Evolutionary conservation across 2,113 vertebrate species (phyloP).

Genomic region (Pica pica): DNA sequence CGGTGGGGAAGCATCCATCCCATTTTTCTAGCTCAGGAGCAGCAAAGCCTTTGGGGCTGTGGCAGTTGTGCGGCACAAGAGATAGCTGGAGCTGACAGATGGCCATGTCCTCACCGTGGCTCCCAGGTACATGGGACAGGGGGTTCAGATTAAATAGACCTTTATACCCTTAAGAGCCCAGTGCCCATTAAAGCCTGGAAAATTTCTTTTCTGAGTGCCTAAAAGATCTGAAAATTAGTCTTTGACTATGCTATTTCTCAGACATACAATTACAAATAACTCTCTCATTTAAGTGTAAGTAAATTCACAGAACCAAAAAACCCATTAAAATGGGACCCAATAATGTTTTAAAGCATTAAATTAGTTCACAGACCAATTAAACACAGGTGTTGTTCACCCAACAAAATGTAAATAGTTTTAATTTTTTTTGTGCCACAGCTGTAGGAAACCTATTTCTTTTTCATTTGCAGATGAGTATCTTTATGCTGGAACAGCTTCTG

Average conservation of each 20-base stretch:
- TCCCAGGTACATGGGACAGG: not conserved
- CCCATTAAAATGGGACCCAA: not conserved
- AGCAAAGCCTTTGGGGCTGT: rapidly evolving
- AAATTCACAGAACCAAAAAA: not conserved
- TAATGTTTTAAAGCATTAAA: not conserved
- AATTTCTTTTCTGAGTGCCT: not conserved
- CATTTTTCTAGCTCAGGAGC: not conserved
- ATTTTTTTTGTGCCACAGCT: not conserved
- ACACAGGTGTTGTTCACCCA: not conserved
- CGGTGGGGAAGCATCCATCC: not conserved
- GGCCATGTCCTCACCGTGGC: rapidly evolving
- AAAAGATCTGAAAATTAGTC: not conserved
- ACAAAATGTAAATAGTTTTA: not conserved
- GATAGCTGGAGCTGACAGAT: not conserved
- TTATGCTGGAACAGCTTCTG: conserved; percentile 92
- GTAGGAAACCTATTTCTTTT: conserved; percentile 9
- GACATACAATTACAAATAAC: not conserved
- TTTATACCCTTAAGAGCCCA: not conserved
- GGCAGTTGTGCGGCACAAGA: not conserved
- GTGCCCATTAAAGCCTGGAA: not conserved
- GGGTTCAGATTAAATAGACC: not conserved
- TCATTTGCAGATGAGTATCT: conserved; percentile 85
- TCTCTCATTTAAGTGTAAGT: not conserved
- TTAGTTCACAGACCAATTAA: not conserved
- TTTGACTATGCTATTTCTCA: not conserved